Base-by-base conservation (phyloP, 2,888 invertebrate genomes). In the Sisyra terminalis region DNA sequence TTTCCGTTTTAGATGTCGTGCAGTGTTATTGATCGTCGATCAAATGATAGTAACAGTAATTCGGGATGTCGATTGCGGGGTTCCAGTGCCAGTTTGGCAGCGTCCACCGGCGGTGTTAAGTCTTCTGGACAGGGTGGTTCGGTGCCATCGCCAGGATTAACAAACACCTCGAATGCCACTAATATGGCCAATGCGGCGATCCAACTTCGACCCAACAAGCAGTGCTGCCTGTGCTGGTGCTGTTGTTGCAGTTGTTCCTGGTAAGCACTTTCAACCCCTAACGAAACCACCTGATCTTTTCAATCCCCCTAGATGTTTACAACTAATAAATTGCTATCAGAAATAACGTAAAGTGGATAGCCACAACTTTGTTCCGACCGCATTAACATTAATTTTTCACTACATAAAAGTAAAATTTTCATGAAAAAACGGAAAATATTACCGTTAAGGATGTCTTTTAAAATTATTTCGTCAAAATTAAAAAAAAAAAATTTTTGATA, bases 211-310 rank as follows among this genome's bases (percentile, higher is more conserved):
- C 64, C 69, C 42, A 64, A 65, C 50, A 73, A 73, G 56, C 71
- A 71, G 39, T 75, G 76, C 57, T 75, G 75, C 57, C 70, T 75
- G 52, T 75, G 76, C 53, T 75, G 73, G 72, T 77, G 76, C 57
- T 78, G 77, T 55, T 77, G 77, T 60, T 78, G 77, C 62, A 74
- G 74, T 59, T 78, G 77, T 62, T 74, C 74, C 56, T 77, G 76
- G 75, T 75, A 61, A 65, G 65, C 18, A 17, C 14, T 9, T 13
- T 14, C 16, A 7, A 7, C 7, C 7, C 7, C 24, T 7, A 24
- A 24, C 24, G 3, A n/a, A 24, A 24, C 24, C 24, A 24, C n/a
- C n/a, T n/a, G n/a, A n/a, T n/a, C n/a, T n/a, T n/a, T n/a, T n/a
- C n/a, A 24, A 24, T 5, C 24, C 3, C 24, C 24, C 7, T 24